phyloP scores from a whole-genome alignment of 2,113 vertebrate genomes.

The Myotis brandtii region DNA sequence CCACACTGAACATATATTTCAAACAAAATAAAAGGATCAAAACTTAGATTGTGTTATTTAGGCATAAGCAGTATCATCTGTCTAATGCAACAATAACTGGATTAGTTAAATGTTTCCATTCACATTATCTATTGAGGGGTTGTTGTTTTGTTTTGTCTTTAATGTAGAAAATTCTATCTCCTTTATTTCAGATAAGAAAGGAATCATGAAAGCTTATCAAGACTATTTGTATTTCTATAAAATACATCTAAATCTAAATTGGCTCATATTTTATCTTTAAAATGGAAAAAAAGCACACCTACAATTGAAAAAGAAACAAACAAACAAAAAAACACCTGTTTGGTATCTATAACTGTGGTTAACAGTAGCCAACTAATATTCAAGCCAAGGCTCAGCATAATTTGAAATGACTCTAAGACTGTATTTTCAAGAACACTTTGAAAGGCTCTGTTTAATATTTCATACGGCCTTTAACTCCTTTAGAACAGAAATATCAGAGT shows the following conservation, averaged over 20 bases:
- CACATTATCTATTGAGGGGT: background rate
- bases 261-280: background rate
- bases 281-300: background rate
- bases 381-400: background rate
- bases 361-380: background rate
- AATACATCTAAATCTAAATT: constrained; percentile 3
- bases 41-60: background rate
- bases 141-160: background rate
- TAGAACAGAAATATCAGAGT: background rate
- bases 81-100: background rate
- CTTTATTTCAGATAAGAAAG: background rate
- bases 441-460: constrained; percentile 21
- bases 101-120: background rate
- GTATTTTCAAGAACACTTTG: constrained; percentile 11
- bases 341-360: background rate
- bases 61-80: background rate
- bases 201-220: background rate
- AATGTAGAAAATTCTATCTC: background rate
- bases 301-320: background rate
- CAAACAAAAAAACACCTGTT: background rate
- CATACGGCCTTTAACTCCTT: constrained; percentile 11
- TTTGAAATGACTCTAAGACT: background rate
- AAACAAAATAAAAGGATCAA: background rate
- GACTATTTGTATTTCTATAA: background rate
- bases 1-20: background rate